These are phyloP conservation scores for Pinna nobilis DNA, from an alignment of 1,140 invertebrate species.

Conservation along the genomic window DNA sequence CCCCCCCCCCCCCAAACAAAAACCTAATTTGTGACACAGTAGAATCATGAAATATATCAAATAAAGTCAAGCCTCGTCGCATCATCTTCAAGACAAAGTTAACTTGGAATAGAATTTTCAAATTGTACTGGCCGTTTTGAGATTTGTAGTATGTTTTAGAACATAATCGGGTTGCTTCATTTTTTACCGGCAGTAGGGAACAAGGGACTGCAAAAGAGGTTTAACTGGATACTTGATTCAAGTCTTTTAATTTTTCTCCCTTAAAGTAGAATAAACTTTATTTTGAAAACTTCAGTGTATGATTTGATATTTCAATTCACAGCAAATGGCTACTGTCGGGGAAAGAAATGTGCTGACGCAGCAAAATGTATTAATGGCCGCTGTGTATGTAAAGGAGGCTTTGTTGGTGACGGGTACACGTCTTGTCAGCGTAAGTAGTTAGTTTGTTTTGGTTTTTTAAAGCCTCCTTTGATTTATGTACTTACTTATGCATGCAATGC, in stretches of 20 bases:
- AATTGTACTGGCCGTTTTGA: too few relatives aligned
- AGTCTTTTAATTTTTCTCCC: neutral
- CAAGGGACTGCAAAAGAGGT: too few relatives aligned
- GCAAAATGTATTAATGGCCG: slow-evolving; percentile 28
- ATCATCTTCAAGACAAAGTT: too few relatives aligned
- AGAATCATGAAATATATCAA: too few relatives aligned
- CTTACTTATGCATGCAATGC: too few relatives aligned
- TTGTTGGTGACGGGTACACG: slow-evolving; percentile 26
- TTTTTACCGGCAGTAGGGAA: too few relatives aligned
- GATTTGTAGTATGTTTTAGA: neutral
- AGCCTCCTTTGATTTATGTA: too few relatives aligned
- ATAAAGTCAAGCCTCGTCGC: too few relatives aligned
- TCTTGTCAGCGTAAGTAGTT: slow-evolving; percentile 31
- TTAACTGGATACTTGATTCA: neutral
- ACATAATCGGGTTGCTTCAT: neutral
- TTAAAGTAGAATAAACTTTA: neutral
- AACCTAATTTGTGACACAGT: too few relatives aligned
- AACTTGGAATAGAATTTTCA: too few relatives aligned
- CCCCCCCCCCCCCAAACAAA: too few relatives aligned
- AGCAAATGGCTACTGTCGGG: slow-evolving; percentile 23
- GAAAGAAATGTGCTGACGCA: slow-evolving; percentile 12
- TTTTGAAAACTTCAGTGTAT: neutral
- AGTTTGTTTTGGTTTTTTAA: neutral
- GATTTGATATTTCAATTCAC: neutral
- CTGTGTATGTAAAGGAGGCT: slow-evolving; percentile 27